Conservation (phyloP, 2,113 vertebrate species). For the Hirundichthys speculiger region DNA sequence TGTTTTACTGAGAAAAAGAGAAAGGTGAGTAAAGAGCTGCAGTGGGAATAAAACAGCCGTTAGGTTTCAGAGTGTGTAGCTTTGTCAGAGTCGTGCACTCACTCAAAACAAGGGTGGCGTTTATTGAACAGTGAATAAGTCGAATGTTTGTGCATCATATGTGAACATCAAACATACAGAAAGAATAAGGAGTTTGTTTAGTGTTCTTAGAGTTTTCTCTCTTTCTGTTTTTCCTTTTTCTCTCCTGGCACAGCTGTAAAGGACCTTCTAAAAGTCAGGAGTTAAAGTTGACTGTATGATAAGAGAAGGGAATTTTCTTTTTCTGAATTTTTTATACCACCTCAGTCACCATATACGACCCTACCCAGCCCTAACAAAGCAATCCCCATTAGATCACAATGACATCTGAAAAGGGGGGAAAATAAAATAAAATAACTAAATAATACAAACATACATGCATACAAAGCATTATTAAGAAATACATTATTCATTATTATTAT, state of each 20-base stretch:
- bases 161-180: background rate
- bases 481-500: too few relatives aligned
- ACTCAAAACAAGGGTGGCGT: conserved; percentile 2
- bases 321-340: too few relatives aligned
- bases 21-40: background rate
- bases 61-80: background rate
- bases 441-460: too few relatives aligned
- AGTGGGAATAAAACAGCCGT: background rate
- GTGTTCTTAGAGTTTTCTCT: background rate
- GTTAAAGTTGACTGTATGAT: background rate
- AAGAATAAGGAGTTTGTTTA: background rate
- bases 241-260: background rate
- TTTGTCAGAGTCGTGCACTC: background rate
- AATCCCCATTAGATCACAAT: too few relatives aligned
- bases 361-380: too few relatives aligned
- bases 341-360: too few relatives aligned
- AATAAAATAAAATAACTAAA: too few relatives aligned
- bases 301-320: background rate
- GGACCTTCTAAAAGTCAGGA: background rate
- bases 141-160: background rate
- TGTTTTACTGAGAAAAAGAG: background rate
- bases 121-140: background rate
- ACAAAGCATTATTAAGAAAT: too few relatives aligned
- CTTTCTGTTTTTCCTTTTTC: background rate
- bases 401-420: too few relatives aligned